phyloP scores from a whole-genome alignment of 2,113 vertebrate species.

The Mobula hypostoma region DNA sequence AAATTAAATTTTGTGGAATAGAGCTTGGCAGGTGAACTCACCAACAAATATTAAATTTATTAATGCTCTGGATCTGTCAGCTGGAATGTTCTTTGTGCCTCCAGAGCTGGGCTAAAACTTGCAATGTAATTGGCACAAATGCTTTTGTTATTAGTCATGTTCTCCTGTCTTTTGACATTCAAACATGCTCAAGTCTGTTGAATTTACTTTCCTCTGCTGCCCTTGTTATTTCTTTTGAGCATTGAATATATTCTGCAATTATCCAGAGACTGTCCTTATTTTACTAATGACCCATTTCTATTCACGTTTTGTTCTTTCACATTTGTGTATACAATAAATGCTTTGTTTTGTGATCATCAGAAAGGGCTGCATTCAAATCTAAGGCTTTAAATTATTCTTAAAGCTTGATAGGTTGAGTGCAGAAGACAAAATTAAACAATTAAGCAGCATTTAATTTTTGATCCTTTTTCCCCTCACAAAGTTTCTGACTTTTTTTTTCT shows the following conservation, averaged over 20 bases:
- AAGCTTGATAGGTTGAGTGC: not conserved
- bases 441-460: not conserved
- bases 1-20: too few relatives aligned
- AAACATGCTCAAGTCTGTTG: not conserved
- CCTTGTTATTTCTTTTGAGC: not conserved
- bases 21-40: too few relatives aligned
- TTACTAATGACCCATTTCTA: not conserved
- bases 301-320: not conserved
- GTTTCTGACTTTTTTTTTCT: too few relatives aligned
- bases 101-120: not conserved
- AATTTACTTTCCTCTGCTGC: not conserved
- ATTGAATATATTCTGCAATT: not conserved
- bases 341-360: not conserved
- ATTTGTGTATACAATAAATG: not conserved
- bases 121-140: not conserved
- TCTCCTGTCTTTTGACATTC: not conserved
- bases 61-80: not conserved
- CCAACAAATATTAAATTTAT: too few relatives aligned
- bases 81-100: not conserved
- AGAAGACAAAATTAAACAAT: too few relatives aligned
- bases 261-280: not conserved
- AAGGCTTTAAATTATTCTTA: not conserved
- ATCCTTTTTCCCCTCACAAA: not conserved
- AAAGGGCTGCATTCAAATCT: not conserved
- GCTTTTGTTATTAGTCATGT: not conserved